Conservation (phyloP, 2,888 invertebrate genomes). For the Hanleya hanleyi region DNA sequence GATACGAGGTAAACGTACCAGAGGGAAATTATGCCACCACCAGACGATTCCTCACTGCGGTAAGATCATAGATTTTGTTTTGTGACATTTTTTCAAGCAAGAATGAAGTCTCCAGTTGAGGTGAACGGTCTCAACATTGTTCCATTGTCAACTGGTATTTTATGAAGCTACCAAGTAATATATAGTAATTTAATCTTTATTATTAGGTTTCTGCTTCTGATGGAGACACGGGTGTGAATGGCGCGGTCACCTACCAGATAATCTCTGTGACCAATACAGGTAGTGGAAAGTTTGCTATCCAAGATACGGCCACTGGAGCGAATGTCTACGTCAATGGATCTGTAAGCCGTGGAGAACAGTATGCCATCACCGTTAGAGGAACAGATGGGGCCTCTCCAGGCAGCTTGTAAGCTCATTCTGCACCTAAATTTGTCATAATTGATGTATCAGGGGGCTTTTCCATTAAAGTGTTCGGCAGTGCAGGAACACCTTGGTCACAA, state of each 20-base stretch:
- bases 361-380: slow-evolving; percentile 52
- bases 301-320: slow-evolving; percentile 13
- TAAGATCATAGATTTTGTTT: too few species aligned
- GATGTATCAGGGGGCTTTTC: too few species aligned
- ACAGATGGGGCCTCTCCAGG: slow-evolving; percentile 44
- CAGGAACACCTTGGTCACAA: too few species aligned
- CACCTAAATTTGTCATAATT: too few species aligned
- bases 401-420: background rate
- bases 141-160: too few species aligned
- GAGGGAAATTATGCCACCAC: background rate
- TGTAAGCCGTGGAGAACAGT: slow-evolving; percentile 44
- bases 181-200: too few species aligned
- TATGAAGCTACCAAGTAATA: too few species aligned
- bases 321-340: slow-evolving; percentile 42
- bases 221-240: slow-evolving; percentile 45
- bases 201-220: slow-evolving; percentile 53
- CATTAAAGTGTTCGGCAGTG: too few species aligned
- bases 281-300: slow-evolving; percentile 42
- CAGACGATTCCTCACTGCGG: background rate
- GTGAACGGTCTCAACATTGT: too few species aligned
- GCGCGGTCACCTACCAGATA: slow-evolving; percentile 50
- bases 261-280: slow-evolving; percentile 46
- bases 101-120: too few species aligned
- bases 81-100: too few species aligned
- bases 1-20: background rate